Evolutionary conservation across 2,113 vertebrate species (phyloP), one percentile per base, ranked within the genome.

Genomic region (Indicator indicator): DNA sequence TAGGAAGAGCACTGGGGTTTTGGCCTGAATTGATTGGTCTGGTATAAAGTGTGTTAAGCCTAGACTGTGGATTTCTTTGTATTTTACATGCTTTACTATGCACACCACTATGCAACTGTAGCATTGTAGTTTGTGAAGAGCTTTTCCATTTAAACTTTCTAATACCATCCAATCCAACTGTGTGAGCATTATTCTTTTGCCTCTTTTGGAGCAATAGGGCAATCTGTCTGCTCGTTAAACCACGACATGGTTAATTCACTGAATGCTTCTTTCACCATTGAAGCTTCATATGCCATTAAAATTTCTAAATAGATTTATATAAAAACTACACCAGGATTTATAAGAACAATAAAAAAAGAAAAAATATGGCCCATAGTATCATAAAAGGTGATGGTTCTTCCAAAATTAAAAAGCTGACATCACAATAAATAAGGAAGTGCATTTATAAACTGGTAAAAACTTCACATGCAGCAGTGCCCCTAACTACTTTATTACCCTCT

Each of bases 261-360:
- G 63, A 85, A 85, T 58, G 12, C 7, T 70, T 85, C 50, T 91
- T 80, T 83, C 79, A 80, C 46, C 8, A 32, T 26, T 55, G 85
- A 77, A 50, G 40, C 24, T 70, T 80, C 80, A 77, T 79, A 67
- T 63, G 83, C 67, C 85, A 89, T 90, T 91, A 96, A 89, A 88
- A 89, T 85, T 89, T 94, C 83, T 67, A 38, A 94, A 79, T 67
- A 91, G 79, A 94, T 94, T 89, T 93, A 73, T 96, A 89, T 89
- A 85, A 94, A 95, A 95, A 52, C 75, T 83, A 95, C 91, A 88
- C 58, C 12, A 65, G 63, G 59, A 96, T 95, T 95, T 95, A 93
- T 86, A 85, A 63, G 40, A 21, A 20, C 14, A 56, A 11, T 28
- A 68, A 87, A 79, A 65, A 50, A 89, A 78, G 87, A 50, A 89